phyloP scores from a whole-genome alignment of 2,888 invertebrate species.

The Heliconius cydno region DNA sequence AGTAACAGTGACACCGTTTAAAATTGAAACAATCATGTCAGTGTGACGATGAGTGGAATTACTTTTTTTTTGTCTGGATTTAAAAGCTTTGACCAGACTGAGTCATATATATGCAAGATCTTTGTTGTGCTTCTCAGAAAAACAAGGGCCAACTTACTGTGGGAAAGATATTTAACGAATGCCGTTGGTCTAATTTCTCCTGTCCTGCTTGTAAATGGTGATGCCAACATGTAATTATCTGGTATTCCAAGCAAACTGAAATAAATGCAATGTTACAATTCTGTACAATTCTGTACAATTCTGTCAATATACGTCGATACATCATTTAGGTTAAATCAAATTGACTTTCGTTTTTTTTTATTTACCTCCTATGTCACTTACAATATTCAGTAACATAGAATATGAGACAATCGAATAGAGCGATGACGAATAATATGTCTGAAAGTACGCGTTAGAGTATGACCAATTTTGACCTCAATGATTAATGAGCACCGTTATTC shows the following conservation, averaged over 20 bases:
- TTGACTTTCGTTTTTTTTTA: background rate
- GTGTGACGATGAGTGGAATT: constrained; percentile 41
- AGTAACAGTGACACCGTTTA: constrained; percentile 25
- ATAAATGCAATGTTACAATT: background rate
- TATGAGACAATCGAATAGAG: constrained; percentile 38
- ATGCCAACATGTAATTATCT: constrained; percentile 60
- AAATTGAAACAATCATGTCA: constrained; percentile 39
- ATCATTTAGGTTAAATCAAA: background rate
- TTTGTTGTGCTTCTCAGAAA: constrained; percentile 81
- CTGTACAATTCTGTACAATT: background rate
- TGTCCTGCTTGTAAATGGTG: constrained; percentile 60
- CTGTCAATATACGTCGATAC: background rate
- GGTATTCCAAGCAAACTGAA: constrained; percentile 18
- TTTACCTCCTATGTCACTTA: background rate
- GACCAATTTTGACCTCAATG: constrained; percentile 78
- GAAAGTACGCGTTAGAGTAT: constrained; percentile 55
- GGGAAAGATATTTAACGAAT: constrained; percentile 77
- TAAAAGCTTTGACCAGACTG: constrained; percentile 64
- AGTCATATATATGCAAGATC: constrained; percentile 79
- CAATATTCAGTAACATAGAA: background rate
- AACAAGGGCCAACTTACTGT: constrained; percentile 72
- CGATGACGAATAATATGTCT: constrained; percentile 69
- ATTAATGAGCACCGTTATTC: constrained; percentile 79
- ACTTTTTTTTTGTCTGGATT: constrained; percentile 61
- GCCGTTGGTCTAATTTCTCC: constrained; percentile 77